phyloP scores from a whole-genome alignment of 2,888 invertebrate species.

The Slavum lentiscoides region DNA sequence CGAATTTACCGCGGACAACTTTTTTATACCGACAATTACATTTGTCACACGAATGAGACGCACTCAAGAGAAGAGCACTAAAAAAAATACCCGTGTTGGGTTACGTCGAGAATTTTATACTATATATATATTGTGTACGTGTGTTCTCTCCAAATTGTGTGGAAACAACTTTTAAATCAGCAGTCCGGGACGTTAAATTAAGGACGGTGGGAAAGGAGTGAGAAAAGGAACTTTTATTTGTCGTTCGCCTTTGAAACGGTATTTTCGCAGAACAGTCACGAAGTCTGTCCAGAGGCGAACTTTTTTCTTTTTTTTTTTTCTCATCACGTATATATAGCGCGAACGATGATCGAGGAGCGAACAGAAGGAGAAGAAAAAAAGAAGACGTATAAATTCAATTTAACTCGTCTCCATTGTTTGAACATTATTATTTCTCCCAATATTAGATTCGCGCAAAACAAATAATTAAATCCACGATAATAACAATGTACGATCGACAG shows the following conservation, averaged over 20 bases:
- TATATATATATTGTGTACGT: background rate
- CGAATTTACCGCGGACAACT: background rate
- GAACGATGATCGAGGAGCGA: background rate
- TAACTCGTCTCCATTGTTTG: background rate
- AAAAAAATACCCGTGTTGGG: background rate
- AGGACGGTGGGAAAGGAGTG: background rate
- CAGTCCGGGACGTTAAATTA: slow-evolving; percentile 33
- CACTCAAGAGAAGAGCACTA: background rate
- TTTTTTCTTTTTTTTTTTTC: too few relatives aligned
- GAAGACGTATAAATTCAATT: slow-evolving; percentile 8
- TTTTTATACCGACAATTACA: slow-evolving; percentile 5
- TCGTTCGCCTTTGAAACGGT: slow-evolving; percentile 10
- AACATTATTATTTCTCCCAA: background rate
- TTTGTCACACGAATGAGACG: background rate
- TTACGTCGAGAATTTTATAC: background rate
- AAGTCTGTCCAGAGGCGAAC: background rate
- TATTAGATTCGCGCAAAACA: too few relatives aligned
- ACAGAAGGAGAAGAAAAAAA: background rate
- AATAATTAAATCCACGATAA: too few relatives aligned
- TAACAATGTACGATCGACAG: too few relatives aligned
- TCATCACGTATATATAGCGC: background rate
- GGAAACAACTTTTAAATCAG: slow-evolving; percentile 43
- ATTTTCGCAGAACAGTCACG: slow-evolving; percentile 37
- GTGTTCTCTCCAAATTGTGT: slow-evolving; percentile 8
- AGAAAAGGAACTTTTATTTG: slow-evolving; percentile 38